phyloP scores from a whole-genome alignment of 2,888 invertebrate genomes.

The Leptogaster cylindrica region DNA sequence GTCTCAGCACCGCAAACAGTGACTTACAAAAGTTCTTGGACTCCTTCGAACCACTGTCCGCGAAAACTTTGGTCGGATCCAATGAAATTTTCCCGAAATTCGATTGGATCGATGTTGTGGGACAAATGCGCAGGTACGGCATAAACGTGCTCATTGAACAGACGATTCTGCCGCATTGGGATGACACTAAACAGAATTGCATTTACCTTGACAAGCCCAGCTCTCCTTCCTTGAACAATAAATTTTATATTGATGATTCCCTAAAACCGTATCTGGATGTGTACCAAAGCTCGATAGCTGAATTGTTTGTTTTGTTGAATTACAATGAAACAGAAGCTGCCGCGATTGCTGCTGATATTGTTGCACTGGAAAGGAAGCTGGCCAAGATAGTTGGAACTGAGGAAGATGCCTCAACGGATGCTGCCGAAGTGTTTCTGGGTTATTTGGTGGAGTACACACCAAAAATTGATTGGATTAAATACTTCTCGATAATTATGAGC shows the following conservation, averaged over 20 bases:
- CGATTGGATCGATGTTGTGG: not conserved
- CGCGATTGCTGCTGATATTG: not conserved
- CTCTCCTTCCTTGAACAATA: not conserved
- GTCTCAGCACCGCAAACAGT: not conserved
- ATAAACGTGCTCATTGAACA: conserved; percentile 11
- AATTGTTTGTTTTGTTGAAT: not conserved
- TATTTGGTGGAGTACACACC: not conserved
- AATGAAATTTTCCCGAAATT: no score
- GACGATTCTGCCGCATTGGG: conserved; percentile 14
- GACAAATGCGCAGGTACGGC: conserved; percentile 1
- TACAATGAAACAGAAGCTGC: not conserved
- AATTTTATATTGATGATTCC: conserved; percentile 1
- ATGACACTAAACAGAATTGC: not conserved
- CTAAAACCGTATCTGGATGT: not conserved
- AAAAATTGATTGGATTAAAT: conserved; percentile 19
- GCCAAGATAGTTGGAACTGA: not conserved
- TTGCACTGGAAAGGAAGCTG: conserved; percentile 17
- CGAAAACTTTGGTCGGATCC: not conserved
- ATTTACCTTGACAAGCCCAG: conserved; percentile 9
- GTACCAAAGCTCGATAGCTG: conserved; percentile 3
- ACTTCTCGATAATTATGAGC: conserved; percentile 9
- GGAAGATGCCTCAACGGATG: not conserved
- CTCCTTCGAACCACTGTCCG: not conserved
- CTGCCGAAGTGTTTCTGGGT: not conserved
- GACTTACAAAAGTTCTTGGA: not conserved